These are phyloP conservation scores for Heliconius aoede DNA, from an alignment of 2,888 invertebrate species.

Conservation along the genomic window DNA sequence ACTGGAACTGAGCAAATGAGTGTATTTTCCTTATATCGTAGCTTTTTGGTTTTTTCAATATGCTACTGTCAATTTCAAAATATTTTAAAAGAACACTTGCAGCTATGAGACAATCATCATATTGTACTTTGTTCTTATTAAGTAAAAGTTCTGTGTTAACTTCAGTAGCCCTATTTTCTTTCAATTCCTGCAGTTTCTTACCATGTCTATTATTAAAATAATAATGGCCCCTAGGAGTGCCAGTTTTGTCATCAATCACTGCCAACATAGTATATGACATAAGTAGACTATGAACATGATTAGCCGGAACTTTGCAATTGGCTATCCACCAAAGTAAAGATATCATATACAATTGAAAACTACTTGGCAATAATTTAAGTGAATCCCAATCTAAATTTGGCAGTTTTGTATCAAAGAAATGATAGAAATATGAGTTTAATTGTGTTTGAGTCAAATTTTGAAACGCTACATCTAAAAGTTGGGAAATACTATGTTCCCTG, in stretches of 20 bases:
- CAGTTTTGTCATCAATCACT: constrained; percentile 83
- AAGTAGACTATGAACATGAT: constrained; percentile 84
- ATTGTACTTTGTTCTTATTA: constrained; percentile 78
- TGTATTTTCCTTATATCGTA: constrained; percentile 85
- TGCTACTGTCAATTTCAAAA: constrained; percentile 83
- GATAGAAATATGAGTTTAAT: constrained; percentile 69
- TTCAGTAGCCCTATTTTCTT: constrained; percentile 49
- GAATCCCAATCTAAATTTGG: constrained; percentile 61
- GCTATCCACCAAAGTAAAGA: constrained; percentile 85
- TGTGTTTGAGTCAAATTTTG: constrained; percentile 60
- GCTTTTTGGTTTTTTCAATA: constrained; percentile 79
- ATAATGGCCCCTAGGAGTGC: constrained; percentile 77
- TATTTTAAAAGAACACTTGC: constrained; percentile 83
- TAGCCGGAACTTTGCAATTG: constrained; percentile 67
- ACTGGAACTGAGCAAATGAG: constrained; percentile 87
- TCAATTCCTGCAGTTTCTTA: constrained; percentile 66
- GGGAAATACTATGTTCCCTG: constrained; percentile 57
- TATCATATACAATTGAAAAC: constrained; percentile 85
- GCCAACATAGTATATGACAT: constrained; percentile 84
- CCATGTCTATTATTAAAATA: constrained; percentile 77
- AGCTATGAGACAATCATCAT: constrained; percentile 84
- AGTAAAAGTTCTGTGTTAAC: constrained; percentile 59
- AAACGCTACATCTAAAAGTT: constrained; percentile 58
- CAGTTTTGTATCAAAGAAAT: constrained; percentile 76
- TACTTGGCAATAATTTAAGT: constrained; percentile 77